Evolutionary conservation across 2,113 vertebrate species (phyloP), one percentile per base, ranked within the genome.

Genomic region (Ctenodactylus gundi): DNA sequence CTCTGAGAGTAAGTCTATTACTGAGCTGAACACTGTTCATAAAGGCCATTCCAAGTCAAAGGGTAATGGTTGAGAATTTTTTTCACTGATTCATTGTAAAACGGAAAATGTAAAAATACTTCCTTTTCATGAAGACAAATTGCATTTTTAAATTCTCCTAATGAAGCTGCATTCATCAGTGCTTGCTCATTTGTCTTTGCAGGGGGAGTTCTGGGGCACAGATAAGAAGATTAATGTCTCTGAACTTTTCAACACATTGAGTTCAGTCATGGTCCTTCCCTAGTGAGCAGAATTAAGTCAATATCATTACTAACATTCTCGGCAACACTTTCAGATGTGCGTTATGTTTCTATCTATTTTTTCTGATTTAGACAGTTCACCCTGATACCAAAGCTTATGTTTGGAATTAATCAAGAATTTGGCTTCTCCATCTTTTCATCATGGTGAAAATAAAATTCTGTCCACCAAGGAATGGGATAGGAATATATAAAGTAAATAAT

Each of bases 61-160:
- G 83, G 68, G 97, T 97, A 98, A 96, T 97, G 86, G 95, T 88
- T 95, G 93, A 96, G 97, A 97, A 97, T 97, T 96, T 92, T 97
- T 98, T 90, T 92, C 96, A 82, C 77, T 91, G 83, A 84, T 95
- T 94, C 89, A 96, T 53, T 57, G 97, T 93, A 98, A 97, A 98
- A 94, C 94, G 96, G 96, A 96, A 98, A 98, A 98, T 97, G 95
- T 97, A 92, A 94, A 98, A 97, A 97, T 94, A 96, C 94, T 93
- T 98, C 29, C 70, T 98, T 98, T 98, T 98, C 98, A 98, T 98
- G 97, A 98, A 98, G 98, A 98, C 96, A 98, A 98, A 98, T 98
- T 97, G 73, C 96, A 96, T 98, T 98, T 98, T 98, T 97, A 98
- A 98, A 98, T 98, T 98, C 97, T 98, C 72, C 83, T 98, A 98